These are phyloP conservation scores for Apodemia zela DNA, from an alignment of 2,888 invertebrate genomes.

Conservation along the genomic window DNA sequence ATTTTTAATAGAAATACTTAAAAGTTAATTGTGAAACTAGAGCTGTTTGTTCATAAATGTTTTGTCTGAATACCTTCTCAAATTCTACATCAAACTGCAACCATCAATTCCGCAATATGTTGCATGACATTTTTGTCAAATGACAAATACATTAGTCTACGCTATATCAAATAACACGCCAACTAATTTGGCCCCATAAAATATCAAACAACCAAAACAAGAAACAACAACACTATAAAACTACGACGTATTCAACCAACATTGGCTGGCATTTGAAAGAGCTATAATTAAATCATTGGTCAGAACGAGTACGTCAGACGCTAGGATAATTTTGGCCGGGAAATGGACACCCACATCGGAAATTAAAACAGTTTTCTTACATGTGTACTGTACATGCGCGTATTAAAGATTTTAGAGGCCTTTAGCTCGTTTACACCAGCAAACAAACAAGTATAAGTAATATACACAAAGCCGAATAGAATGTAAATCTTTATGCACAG, in stretches of 20 bases:
- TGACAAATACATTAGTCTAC: not conserved
- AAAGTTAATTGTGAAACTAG: no score
- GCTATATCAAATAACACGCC: conserved; percentile 2
- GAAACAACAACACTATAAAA: conserved; percentile 54
- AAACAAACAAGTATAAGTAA: no score
- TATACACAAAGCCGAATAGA: no score
- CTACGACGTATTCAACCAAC: conserved; percentile 47
- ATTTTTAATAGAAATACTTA: no score
- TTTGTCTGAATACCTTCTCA: no score
- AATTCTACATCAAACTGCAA: no score
- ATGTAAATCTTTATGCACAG: no score
- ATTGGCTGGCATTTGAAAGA: conserved; percentile 67
- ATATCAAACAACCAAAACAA: conserved; percentile 51
- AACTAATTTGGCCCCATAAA: conserved; percentile 18
- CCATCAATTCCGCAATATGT: no score
- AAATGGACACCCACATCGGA: conserved; percentile 54
- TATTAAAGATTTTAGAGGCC: not conserved
- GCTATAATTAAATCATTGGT: conserved; percentile 63
- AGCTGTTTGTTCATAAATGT: no score
- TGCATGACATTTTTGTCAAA: not conserved
- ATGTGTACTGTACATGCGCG: not conserved
- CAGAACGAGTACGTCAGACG: conserved; percentile 48
- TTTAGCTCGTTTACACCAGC: not conserved
- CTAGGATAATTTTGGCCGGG: conserved; percentile 51
- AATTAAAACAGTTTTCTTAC: conserved; percentile 27